These are phyloP conservation scores for Siderastrea radians DNA, from an alignment of 92 coral and sea anemone species.

Conservation along the genomic window DNA sequence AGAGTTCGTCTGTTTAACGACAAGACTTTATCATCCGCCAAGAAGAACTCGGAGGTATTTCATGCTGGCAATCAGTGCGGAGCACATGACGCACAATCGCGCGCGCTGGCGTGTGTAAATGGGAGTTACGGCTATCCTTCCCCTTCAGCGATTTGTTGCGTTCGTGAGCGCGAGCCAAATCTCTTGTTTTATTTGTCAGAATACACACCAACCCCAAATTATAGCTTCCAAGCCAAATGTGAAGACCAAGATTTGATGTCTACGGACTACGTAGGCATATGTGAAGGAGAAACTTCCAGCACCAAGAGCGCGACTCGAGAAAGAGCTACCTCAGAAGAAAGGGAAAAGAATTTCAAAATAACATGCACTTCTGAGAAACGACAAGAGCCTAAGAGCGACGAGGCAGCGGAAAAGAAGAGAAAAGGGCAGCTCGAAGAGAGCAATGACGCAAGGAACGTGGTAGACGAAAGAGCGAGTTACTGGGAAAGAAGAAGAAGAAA, in stretches of 20 bases:
- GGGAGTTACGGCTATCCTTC: not conserved
- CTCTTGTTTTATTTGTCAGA: not conserved
- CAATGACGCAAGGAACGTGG: not conserved
- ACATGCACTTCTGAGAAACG: not conserved
- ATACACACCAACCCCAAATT: not conserved
- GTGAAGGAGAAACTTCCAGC: not conserved
- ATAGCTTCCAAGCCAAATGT: not conserved
- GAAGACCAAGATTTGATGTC: not conserved
- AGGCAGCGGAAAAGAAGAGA: not conserved
- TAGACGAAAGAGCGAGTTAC: slow-evolving; percentile 14
- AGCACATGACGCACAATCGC: not conserved
- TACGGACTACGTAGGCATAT: no score
- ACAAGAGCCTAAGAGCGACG: slow-evolving; percentile 10
- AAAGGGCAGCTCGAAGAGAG: not conserved
- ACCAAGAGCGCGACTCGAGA: not conserved
- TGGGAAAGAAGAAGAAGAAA: slow-evolving; percentile 58
- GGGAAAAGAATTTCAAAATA: not conserved
- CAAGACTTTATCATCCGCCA: not conserved
- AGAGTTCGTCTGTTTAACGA: not conserved
- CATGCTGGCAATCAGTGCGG: not conserved
- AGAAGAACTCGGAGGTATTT: no score
- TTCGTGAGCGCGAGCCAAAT: not conserved
- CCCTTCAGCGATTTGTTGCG: not conserved
- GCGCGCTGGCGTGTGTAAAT: not conserved
- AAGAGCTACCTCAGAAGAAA: not conserved